Evolutionary conservation across 2,113 vertebrate genomes (phyloP).

Genomic region (human (Homo sapiens)): GRCh38 chr2:44713501-44714000

Average conservation of each 20-base stretch:
- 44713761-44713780: conserved; percentile 72
- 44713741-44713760: conserved; percentile 74
- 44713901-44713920: conserved; percentile 46
- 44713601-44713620: conserved; percentile 70
- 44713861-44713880: conserved; percentile 14
- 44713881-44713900: conserved; percentile 67
- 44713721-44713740: conserved; percentile 56
- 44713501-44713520: conserved; percentile 79
- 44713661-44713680: conserved; percentile 72
- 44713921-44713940: conserved; percentile 58
- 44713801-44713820: conserved; percentile 70
- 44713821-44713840: conserved; percentile 68
- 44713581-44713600: conserved; percentile 81
- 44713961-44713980: conserved; percentile 46
- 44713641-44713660: conserved; percentile 69
- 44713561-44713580: conserved; percentile 73
- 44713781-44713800: conserved; percentile 72
- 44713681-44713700: conserved; percentile 73
- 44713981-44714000: conserved; percentile 69
- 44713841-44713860: conserved; percentile 56
- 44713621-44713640: conserved; percentile 79
- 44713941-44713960: conserved; percentile 66
- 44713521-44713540: conserved; percentile 71
- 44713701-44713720: conserved; percentile 73
- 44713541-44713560: conserved; percentile 80